Base-by-base conservation (phyloP, 30 jellyfish, hydroid and myxozoan species). In the Rhopilema esculentum region DNA sequence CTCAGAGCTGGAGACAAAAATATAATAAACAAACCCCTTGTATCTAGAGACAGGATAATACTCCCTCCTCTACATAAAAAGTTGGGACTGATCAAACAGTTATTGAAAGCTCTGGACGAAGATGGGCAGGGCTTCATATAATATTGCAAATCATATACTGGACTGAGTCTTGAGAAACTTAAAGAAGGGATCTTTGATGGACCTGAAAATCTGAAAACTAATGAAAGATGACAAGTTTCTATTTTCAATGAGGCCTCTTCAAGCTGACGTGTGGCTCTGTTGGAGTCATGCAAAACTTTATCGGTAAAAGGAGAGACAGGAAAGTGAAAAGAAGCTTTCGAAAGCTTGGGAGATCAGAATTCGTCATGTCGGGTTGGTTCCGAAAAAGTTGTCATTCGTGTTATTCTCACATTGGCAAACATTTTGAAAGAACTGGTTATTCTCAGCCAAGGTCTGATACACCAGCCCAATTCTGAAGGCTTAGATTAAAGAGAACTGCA, bases 11-110 rank as follows among this genome's bases (percentile, higher is more conserved):
- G 89, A 69, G 91, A 25, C 19, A 24, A 66, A 15, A 66, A 62
- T 30, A 28, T 62, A 19, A 81, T 67, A 73, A 73, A 31, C 1
- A 31, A 29, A 73, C 73, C 73, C 70, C 84, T 24, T 0, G 84
- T 73, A 27, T n/a, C 71, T 1, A 65, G 91, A 18, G 80, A 78
- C 12, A 49, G 77, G 61, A 51, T 49, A 12, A 32, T 50, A 76
- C 88, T 81, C 79, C 91, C 86, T 22, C 89, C 89, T 66, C 91
- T 81, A 12, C 91, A 64, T 33, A 26, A 24, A 18, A 81, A 81
- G 79, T 66, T 81, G 40, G 70, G 89, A 32, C 73, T 81, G 26
- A 64, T 66, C 68, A 81, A 21, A 65, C 69, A 81, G 48, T 81
- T 81, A 18, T 33, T 78, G 29, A 78, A 78, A 78, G 82, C 57